phyloP scores from a whole-genome alignment of 2,113 vertebrate species.

The Nycticebus coucang region DNA sequence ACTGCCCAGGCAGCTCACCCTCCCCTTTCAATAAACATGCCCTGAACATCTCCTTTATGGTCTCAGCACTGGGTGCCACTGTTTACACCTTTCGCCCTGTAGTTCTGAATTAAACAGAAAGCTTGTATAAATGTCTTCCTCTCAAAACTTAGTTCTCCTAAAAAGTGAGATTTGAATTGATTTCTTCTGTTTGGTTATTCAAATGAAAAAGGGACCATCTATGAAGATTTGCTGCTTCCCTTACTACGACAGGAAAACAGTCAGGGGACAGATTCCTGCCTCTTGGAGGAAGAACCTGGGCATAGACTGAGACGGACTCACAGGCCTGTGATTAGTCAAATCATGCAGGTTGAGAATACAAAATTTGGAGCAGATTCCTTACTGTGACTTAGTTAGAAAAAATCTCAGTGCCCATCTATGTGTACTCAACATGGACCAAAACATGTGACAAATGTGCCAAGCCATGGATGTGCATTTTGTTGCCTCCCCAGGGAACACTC shows the following conservation, averaged over 20 bases:
- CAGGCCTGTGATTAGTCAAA: not conserved
- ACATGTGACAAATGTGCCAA: not conserved
- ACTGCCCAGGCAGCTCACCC: no score
- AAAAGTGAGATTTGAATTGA: not conserved
- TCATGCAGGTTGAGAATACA: not conserved
- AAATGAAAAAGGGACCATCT: not conserved
- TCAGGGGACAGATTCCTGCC: not conserved
- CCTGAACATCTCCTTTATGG: no score
- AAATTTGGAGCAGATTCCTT: constrained; percentile 5
- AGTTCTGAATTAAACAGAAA: constrained; percentile 13
- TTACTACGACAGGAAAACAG: not conserved
- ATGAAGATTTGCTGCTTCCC: constrained; percentile 1
- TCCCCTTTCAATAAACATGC: no score
- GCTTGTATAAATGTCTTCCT: not conserved
- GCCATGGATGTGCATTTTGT: rapidly evolving
- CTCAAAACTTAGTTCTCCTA: not conserved
- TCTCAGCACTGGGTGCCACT: no score
- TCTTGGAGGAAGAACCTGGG: not conserved
- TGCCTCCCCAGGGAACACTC: not conserved
- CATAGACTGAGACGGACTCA: not conserved
- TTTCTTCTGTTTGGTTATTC: not conserved
- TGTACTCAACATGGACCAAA: not conserved
- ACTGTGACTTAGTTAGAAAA: constrained; percentile 1
- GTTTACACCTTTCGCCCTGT: not conserved
- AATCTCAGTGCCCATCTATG: not conserved